Evolutionary conservation across 1,140 invertebrate genomes (phyloP).

Genomic region (Atta cephalotes): DNA sequence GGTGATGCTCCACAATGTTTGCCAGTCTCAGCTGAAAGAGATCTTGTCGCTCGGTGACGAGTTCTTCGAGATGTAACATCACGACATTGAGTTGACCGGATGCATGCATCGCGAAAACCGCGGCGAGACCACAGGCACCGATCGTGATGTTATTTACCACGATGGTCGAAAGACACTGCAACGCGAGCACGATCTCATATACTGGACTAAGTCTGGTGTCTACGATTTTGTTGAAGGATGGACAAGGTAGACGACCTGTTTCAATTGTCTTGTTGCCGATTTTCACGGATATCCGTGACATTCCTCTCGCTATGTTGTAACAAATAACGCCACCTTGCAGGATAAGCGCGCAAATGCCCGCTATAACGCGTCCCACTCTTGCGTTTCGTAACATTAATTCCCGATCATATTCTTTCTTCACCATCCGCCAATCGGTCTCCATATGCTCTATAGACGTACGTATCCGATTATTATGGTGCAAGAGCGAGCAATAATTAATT

Average conservation of each 20-base stretch:
- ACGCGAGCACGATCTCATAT: slow-evolving; percentile 66
- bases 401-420: slow-evolving; percentile 29
- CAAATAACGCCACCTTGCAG: slow-evolving; percentile 56
- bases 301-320: slow-evolving; percentile 22
- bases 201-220: slow-evolving; percentile 66
- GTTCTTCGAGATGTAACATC: slow-evolving; percentile 38
- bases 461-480: slow-evolving; percentile 69
- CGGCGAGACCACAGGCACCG: slow-evolving; percentile 53
- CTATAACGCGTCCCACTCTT: slow-evolving; percentile 32
- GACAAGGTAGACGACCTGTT: slow-evolving; percentile 30
- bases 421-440: slow-evolving; percentile 74
- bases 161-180: slow-evolving; percentile 68
- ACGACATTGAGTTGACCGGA: slow-evolving; percentile 77
- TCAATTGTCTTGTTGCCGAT: slow-evolving; percentile 60
- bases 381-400: slow-evolving; percentile 57
- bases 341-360: slow-evolving; percentile 37
- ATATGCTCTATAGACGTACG: slow-evolving; percentile 74
- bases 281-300: slow-evolving; percentile 28
- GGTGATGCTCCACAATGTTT: slow-evolving; percentile 52
- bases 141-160: slow-evolving; percentile 68
- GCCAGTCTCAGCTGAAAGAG: slow-evolving; percentile 42
- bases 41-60: slow-evolving; percentile 38
- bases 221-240: slow-evolving; percentile 65
- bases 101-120: slow-evolving; percentile 66
- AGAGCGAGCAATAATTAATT: slow-evolving; percentile 75